Evolutionary conservation across 2,888 invertebrate species (phyloP).

Genomic region (Nomada flava): DNA sequence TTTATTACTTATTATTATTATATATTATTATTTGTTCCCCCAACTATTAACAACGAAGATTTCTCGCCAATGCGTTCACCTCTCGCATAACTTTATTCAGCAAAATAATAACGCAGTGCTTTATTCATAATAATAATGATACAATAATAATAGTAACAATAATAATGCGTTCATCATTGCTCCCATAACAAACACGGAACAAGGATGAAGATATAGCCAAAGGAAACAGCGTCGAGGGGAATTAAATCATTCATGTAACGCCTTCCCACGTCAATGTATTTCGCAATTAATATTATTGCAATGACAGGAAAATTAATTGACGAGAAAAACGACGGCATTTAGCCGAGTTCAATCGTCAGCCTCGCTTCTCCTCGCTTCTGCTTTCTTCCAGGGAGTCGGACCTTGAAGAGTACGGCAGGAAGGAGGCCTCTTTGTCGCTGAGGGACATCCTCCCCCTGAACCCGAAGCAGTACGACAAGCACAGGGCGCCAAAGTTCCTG

Average conservation of each 20-base stretch:
- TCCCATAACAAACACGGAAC: background rate
- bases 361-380: conserved; percentile 74
- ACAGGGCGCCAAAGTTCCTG: conserved; percentile 93
- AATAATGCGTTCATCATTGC: too few relatives aligned
- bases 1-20: too few relatives aligned
- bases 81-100: too few relatives aligned
- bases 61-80: too few relatives aligned
- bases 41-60: too few relatives aligned
- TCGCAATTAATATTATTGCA: background rate
- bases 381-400: conserved; percentile 81
- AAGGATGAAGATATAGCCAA: background rate
- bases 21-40: too few relatives aligned
- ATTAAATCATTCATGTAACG: too few relatives aligned
- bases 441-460: conserved; percentile 93
- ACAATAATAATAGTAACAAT: too few relatives aligned
- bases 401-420: conserved; percentile 81
- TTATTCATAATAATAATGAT: too few relatives aligned
- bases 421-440: conserved; percentile 90
- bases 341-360: conserved; percentile 44
- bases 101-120: too few relatives aligned
- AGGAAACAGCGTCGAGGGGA: background rate
- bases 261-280: background rate
- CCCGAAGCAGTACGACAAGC: conserved; percentile 95
- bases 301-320: conserved; percentile 16
- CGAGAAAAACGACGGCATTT: background rate